These are phyloP conservation scores for Nemurella pictetii DNA, from an alignment of 2,888 invertebrate genomes.

Conservation along the genomic window DNA sequence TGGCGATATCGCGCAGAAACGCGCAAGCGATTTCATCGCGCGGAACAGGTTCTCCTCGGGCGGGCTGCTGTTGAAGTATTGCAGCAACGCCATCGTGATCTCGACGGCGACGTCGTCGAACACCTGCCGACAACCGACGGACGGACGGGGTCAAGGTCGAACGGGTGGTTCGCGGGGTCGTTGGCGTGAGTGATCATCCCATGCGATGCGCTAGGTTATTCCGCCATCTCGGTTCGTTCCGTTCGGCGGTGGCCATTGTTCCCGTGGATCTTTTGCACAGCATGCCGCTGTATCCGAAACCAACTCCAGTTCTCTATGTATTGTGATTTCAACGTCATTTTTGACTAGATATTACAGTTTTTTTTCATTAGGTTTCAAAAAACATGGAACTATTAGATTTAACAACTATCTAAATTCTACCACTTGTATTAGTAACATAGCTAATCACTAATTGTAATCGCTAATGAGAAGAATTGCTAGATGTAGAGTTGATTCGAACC, in stretches of 20 bases:
- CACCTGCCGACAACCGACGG: conserved; percentile 68
- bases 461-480: too few species aligned
- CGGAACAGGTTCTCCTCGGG: conserved; percentile 79
- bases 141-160: background rate
- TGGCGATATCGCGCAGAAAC: conserved; percentile 73
- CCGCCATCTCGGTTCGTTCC: background rate
- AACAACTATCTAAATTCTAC: too few species aligned
- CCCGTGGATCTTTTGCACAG: background rate
- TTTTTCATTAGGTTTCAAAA: too few species aligned
- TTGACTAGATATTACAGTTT: too few species aligned
- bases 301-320: too few species aligned
- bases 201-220: background rate
- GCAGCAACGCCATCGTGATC: conserved; percentile 86
- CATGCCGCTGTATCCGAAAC: too few species aligned
- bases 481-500: too few species aligned
- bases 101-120: conserved; percentile 94
- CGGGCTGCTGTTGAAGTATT: conserved; percentile 81
- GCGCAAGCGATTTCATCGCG: conserved; percentile 75
- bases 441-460: too few species aligned
- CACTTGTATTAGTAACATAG: too few species aligned
- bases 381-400: too few species aligned
- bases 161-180: background rate
- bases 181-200: background rate
- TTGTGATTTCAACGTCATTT: too few species aligned
- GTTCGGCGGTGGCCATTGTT: background rate